Evolutionary conservation across 1,140 invertebrate species (phyloP).

Genomic region (Centruroides sculpturatus): DNA sequence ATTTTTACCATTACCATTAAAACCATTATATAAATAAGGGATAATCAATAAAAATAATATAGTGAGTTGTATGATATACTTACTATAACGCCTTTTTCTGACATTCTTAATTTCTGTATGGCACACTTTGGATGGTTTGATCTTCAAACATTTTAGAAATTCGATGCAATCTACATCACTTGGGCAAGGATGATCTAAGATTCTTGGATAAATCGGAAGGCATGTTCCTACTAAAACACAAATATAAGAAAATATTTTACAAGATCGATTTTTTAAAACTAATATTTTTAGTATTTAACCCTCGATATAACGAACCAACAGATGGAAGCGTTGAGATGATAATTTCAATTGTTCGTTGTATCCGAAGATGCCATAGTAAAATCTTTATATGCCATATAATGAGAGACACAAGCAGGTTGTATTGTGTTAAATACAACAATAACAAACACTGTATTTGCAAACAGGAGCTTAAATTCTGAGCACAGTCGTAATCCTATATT

Average conservation of each 20-base stretch:
- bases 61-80: constrained; percentile 21
- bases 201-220: constrained; percentile 51
- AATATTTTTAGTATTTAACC: constrained; percentile 9
- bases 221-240: constrained; percentile 39
- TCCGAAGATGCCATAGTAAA: constrained; percentile 15
- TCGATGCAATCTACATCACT: constrained; percentile 57
- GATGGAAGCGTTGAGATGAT: too few relatives aligned
- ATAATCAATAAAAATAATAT: neutral
- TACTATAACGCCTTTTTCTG: constrained; percentile 60
- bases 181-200: constrained; percentile 54
- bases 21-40: neutral
- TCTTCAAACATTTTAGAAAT: constrained; percentile 46
- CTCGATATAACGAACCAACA: too few relatives aligned
- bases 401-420: too few relatives aligned
- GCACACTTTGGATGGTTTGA: constrained; percentile 44
- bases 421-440: too few relatives aligned
- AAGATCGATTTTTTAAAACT: too few relatives aligned
- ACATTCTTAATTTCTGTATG: constrained; percentile 34
- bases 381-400: too few relatives aligned
- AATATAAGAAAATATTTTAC: too few relatives aligned
- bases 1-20: neutral
- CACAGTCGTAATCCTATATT: too few relatives aligned
- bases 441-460: too few relatives aligned
- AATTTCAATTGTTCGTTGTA: too few relatives aligned
- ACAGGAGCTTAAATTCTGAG: too few relatives aligned